Percentiles rank a stretch among this genome's conserved stretches.
Conservation (phyloP, 2,797 vertebrate species). For the Phalanger gymnotis region DNA sequence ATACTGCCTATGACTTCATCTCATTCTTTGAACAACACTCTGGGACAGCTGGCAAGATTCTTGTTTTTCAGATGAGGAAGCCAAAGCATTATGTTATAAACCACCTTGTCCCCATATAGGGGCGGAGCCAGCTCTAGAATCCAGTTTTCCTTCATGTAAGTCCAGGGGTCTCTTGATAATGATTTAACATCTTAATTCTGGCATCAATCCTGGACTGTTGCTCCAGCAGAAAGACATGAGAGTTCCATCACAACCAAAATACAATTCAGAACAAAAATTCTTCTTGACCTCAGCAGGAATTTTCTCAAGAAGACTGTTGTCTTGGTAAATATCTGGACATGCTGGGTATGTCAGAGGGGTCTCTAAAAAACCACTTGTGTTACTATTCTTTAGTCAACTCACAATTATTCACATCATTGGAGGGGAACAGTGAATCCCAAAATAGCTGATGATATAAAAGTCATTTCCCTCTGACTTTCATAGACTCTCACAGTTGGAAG, state of each 20-base stretch:
- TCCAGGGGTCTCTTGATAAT: not conserved
- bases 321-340: not conserved
- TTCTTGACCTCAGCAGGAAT: not conserved
- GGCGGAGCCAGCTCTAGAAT: not conserved
- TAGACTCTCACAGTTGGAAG: constrained; percentile 17
- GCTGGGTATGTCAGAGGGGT: not conserved
- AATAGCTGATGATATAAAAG: not conserved
- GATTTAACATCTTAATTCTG: not conserved
- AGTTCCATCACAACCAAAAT: not conserved
- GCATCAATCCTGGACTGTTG: no score
- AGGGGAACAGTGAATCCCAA: not conserved
- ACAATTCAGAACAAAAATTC: not conserved
- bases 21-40: not conserved
- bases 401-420: not conserved
- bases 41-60: not conserved
- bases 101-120: not conserved
- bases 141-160: not conserved
- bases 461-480: constrained; percentile 40
- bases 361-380: not conserved
- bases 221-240: constrained; percentile 4
- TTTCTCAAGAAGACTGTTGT: not conserved
- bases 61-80: constrained; percentile 49
- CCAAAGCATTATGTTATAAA: not conserved
- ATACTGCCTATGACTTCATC: constrained; percentile 15
- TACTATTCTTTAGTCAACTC: not conserved